Evolutionary conservation across 2,797 vertebrate genomes (phyloP), one percentile per base, ranked within the genome.

Genomic region (Psittacula echo): DNA sequence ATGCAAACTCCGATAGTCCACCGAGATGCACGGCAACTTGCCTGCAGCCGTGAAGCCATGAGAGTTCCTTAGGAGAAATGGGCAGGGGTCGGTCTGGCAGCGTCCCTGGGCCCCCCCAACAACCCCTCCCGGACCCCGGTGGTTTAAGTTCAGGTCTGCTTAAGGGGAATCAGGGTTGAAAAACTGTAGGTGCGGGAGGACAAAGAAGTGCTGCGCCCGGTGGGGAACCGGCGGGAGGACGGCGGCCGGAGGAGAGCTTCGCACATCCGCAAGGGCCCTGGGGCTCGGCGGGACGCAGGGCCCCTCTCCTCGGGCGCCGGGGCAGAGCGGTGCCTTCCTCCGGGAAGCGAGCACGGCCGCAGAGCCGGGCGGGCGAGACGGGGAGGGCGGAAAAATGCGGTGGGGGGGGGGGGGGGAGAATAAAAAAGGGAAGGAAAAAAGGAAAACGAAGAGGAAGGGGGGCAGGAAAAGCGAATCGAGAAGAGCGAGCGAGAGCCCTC

Each of bases 1-100:
- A 98, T 90, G 96, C 97, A 96, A 73, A 98, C 91, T 73, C 97
- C 96, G 32, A 98, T 95, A 95, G 97, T 95, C 98, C 98, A 98
- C 74, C 97, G 96, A 96, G 96, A 94, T 96, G 97, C 96, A 60
- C 90, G 94, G 91, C 96, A 96, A 94, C 96, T 91, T 91, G 95
- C 80, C 70, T 90, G 97, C 97, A 68, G 95, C 94, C 78, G 95
- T 89, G 96, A 96, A 94, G 98, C 98, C 98, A 98, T 98, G 91
- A 95, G 97, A 95, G 94, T 82, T 48, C 93, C 93, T 92, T 96
- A 86, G 54, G 58, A 95, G 86, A 86, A 89, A 95, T 76, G 89
- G 91, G 89, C 91, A 79, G 80, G 91, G 95, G 89, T 87, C 89
- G 91, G 89, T 90, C 67, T 91, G 94, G 94, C 89, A 96, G 94